Percentiles rank a stretch among this genome's conserved stretches.
Evolutionary conservation across 2,113 vertebrate species (phyloP).

Genomic region (Heterochromis multidens): DNA sequence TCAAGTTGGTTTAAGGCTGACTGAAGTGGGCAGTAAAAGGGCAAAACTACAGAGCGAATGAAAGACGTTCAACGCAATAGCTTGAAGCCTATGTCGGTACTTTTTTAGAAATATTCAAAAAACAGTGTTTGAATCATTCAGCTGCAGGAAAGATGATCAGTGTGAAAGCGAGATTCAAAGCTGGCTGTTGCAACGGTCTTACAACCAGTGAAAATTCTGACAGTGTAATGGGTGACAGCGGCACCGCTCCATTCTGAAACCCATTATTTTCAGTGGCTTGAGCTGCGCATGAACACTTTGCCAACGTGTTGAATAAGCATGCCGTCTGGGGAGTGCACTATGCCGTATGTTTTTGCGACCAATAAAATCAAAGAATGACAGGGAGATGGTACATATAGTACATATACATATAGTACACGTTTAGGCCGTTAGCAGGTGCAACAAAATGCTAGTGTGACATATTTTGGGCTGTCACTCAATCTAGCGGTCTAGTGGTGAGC

Average conservation of each 20-base stretch:
- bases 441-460: neutral
- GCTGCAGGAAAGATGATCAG: neutral
- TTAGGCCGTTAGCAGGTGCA: neutral
- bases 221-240: neutral
- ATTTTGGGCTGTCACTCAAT: neutral
- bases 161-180: neutral
- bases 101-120: neutral
- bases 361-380: neutral
- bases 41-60: neutral
- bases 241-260: neutral
- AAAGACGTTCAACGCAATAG: conserved; percentile 33
- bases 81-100: conserved; percentile 50
- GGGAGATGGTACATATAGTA: neutral
- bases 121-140: neutral
- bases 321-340: neutral
- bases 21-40: neutral
- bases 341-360: neutral
- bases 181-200: neutral
- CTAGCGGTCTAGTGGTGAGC: too few relatives aligned
- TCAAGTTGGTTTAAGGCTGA: neutral
- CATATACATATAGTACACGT: too few relatives aligned
- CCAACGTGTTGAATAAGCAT: neutral
- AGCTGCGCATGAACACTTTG: neutral
- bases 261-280: neutral
- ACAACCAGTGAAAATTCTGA: neutral